Base-by-base conservation (phyloP, 2,888 invertebrate species). In the Julus scandinavius region DNA sequence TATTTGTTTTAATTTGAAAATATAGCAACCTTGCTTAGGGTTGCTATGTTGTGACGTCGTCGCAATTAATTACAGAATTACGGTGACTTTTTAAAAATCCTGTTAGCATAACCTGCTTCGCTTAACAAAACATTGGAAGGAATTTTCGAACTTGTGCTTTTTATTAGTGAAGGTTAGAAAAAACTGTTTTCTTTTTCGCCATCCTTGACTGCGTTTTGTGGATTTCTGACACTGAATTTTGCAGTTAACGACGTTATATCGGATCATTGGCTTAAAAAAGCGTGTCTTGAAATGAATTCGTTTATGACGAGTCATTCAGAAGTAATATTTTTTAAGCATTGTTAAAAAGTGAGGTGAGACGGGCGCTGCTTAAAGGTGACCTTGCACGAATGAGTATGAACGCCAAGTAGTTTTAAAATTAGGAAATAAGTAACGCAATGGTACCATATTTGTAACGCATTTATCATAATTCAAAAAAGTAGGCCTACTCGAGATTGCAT, bases 201-300 rank as follows among this genome's bases (percentile, higher is more conserved):
- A 72, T 72, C 72, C 72, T 72, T 72, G 72, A 72, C 72, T 72
- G 72, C 29, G 29, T 29, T 72, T 72, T 29, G 72, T 72, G 72
- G n/a, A 72, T 72, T 72, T 72, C 72, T 72, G 72, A 72, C 72
- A 72, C 72, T 72, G 72, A 72, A 72, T 72, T 72, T 72, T 29
- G 11, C 72, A 72, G 72, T 72, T 72, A 72, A 72, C 9, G 29
- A 72, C 72, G 72, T 7, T 29, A 72, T 29, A 72, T 72, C 72
- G 72, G 72, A 72, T 72, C 72, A 72, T 29, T 72, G 72, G 72
- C 72, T 72, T 63, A n/a, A 72, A 72, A 72, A 72, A 72, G 29
- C 72, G 29, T 72, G 20, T 72, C 72, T 29, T 29, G 3, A 72
- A 72, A 29, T 72, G 72, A 72, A 29, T 72, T 72, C 72, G 29